Evolutionary conservation across 2,113 vertebrate species (phyloP).

Genomic region (Odontesthes bonariensis): DNA sequence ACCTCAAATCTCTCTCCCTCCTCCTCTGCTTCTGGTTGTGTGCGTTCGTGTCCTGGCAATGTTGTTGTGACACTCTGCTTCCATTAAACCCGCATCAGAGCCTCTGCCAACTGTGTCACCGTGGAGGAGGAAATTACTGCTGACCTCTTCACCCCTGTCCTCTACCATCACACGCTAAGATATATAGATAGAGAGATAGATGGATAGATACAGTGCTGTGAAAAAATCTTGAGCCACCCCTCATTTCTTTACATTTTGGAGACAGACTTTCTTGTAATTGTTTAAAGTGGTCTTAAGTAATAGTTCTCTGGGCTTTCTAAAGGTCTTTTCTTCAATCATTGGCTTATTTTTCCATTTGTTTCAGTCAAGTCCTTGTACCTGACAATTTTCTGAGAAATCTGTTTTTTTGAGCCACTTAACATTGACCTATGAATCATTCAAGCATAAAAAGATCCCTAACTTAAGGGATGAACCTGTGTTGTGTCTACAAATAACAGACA

Average conservation of each 20-base stretch:
- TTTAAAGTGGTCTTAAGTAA: no score
- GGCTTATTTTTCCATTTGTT: neutral
- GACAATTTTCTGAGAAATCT: neutral
- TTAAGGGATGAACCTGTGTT: neutral
- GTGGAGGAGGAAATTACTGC: slow-evolving; percentile 61
- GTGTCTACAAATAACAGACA: neutral
- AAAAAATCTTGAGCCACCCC: neutral
- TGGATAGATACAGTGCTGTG: neutral
- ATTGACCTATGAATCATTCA: no score
- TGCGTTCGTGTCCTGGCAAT: slow-evolving; percentile 10
- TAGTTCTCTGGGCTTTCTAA: neutral
- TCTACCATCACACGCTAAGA: slow-evolving; percentile 15
- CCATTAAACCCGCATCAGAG: slow-evolving; percentile 64
- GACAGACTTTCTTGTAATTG: no score
- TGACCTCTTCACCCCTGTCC: slow-evolving; percentile 31
- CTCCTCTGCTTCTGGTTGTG: slow-evolving; percentile 9
- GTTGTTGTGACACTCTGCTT: slow-evolving; percentile 66
- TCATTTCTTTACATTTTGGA: neutral
- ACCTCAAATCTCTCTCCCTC: slow-evolving; percentile 3
- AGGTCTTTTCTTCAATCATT: neutral
- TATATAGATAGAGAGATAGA: slow-evolving; percentile 3
- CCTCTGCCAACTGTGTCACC: slow-evolving; percentile 33
- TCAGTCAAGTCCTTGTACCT: no score
- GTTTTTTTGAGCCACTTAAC: neutral
- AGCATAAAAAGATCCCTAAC: no score